Evolutionary conservation across 1,140 invertebrate species (phyloP), one percentile per base, ranked within the genome.

Genomic region (Lasioglossum albipes): DNA sequence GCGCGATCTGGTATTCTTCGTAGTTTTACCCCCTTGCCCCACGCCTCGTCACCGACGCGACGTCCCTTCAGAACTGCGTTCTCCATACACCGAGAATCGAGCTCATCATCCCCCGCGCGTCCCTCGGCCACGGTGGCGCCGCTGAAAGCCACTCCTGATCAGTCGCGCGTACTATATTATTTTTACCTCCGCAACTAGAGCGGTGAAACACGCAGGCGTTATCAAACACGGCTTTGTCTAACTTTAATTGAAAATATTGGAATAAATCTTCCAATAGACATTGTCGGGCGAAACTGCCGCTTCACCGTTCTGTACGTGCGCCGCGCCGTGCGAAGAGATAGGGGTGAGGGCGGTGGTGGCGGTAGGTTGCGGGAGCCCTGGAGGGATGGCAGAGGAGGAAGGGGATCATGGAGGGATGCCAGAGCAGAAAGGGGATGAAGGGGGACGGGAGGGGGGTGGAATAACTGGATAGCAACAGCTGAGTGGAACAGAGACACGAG

Each of bases 161-260:
- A 87, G 83, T 88, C 81, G 87, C 79, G 77, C 88, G 88, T 87
- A 82, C 87, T 89, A 79, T 81, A 88, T 90, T 91, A 92, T 92
- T 91, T 92, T 92, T 91, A 89, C 84, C 84, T 85, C 81, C 80
- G 87, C 84, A 87, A 90, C 89, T 91, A 85, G 82, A 86, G 83
- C 87, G 84, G 79, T 85, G 85, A 87, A 91, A 89, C 86, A 84
- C 82, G 82, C 79, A 79, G 82, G 87, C 89, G 91, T 90, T 90
- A 90, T 88, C 84, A 84, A 87, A 83, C 86, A 75, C 79, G 84
- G 85, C 90, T 91, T 93, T 93, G 92, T 93, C 84, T 84, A 90
- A 91, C 88, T 92, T 93, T 93, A 93, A 93, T 93, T 93, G 92
- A 93, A 93, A 93, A 93, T 93, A 93, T 93, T 92, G 93, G 91